Evolutionary conservation across 2,888 invertebrate species (phyloP), one percentile per base, ranked within the genome.

Genomic region (Acleris emargana): DNA sequence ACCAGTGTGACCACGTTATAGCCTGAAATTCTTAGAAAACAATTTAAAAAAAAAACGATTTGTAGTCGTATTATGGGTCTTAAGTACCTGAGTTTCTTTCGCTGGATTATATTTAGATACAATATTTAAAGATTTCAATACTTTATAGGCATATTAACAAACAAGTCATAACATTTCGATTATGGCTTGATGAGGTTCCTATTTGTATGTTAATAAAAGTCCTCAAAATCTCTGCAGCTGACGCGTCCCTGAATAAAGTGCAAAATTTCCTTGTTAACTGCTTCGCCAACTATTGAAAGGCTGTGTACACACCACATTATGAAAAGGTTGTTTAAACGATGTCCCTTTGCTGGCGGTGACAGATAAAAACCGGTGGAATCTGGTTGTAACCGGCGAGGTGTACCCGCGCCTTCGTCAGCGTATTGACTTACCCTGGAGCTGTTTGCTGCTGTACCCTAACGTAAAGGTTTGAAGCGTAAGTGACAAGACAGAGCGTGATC

Each of bases 341-440:
- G 67, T 50, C 58, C 58, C 83, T 79, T 80, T 76, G 75, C 84
- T 90, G 90, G 73, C 76, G 74, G 81, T 88, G 88, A 89, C 89
- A 89, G 90, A 89, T 89, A 89, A 89, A 90, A 90, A 88, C 84
- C 76, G 80, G 80, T 77, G 75, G 79, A 77, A 82, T 79, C 83
- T 79, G 79, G 75, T 71, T 76, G 80, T 75, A 76, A 75, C 72
- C 77, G 76, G 78, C 74, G 79, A 85, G 86, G 85, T 85, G 82
- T 82, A 82, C 85, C 83, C 81, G 79, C 79, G 83, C 81, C 89
- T 84, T 84, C 86, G 88, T 92, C 91, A 91, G 90, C 91, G 84
- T 91, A 89, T 91, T 91, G 90, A 81, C 90, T 83, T 83, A 84
- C 87, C 91, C 89, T 72, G 82, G 73, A 84, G 89, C 89, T 89